Evolutionary conservation across 2,113 vertebrate species (phyloP), one percentile per base, ranked within the genome.

Genomic region (Psittacus erithacus): DNA sequence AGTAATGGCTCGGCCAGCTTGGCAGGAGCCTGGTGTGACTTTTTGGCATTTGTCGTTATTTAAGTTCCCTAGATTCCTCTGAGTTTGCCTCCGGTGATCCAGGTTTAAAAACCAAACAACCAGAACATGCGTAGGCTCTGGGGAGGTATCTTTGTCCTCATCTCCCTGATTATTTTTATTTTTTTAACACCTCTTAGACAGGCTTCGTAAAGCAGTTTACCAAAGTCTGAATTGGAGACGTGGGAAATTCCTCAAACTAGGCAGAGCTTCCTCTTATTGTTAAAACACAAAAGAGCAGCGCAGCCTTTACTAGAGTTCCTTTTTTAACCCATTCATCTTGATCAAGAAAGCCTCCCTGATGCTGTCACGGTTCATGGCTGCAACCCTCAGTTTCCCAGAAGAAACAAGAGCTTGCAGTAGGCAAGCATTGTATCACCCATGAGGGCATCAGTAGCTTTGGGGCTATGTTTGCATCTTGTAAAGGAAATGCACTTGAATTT

Each of bases 231-330:
- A 97, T 93, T 83, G 63, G 44, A 97, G 95, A 96, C 93, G 93
- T 98, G 98, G 98, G 98, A 98, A 98, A 98, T 98, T 98, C 98
- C 98, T 98, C 96, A 89, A 97, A 92, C 97, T 96, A 98, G 97
- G 85, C 96, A 90, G 95, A 60, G 88, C 93, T 98, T 98, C 98
- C 98, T 95, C 49, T 78, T 67, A 98, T 98, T 98, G 98, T 98
- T 97, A 80, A 28, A 85, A 88, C 69, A 98, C 97, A 98, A 98
- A 98, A 96, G 96, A 79, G 67, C 78, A 86, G 57, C 2, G 6
- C 38, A 94, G 96, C 65, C 92, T 92, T 69, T 79, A 96, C 94
- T 88, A 91, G 88, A 96, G 74, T 84, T 96, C 93, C 92, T 96
- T 94, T 96, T 92, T 97, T 97, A 97, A 97, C 93, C 96, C 95